Conservation (phyloP, 2,888 invertebrate species). For the Brachypalpus laphriformis region DNA sequence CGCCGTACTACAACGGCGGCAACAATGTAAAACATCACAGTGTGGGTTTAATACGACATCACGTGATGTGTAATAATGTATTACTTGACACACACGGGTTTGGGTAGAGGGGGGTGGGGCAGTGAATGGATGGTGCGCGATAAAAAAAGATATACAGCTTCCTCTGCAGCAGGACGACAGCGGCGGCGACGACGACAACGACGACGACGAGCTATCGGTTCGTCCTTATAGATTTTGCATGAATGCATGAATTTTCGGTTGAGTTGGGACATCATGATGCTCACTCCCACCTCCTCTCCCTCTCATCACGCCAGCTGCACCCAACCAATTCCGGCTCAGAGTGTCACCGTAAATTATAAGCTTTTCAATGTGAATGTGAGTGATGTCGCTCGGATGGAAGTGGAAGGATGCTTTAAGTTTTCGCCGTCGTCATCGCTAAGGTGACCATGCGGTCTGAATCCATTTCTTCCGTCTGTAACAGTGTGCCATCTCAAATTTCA, state of each 20-base stretch:
- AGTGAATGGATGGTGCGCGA: conserved; percentile 63
- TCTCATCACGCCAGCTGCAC: neutral
- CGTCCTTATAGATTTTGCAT: conserved; percentile 66
- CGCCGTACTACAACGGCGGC: conserved; percentile 61
- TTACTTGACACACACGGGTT: conserved; percentile 68
- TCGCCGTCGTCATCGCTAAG: conserved; percentile 22
- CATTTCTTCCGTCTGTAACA: neutral
- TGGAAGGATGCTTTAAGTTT: conserved; percentile 17
- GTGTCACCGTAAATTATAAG: conserved; percentile 65
- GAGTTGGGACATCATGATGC: conserved; percentile 29
- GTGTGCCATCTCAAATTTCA: neutral
- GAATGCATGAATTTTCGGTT: conserved; percentile 61
- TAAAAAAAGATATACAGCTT: conserved; percentile 68
- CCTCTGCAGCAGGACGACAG: conserved; percentile 14
- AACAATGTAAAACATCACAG: conserved; percentile 61
- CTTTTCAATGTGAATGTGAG: conserved; percentile 60
- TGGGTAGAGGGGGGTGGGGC: conserved; percentile 16
- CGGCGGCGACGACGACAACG: neutral
- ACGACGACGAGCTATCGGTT: conserved; percentile 51
- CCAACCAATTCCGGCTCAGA: conserved; percentile 30
- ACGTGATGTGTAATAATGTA: conserved; percentile 71
- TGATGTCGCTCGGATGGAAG: conserved; percentile 26
- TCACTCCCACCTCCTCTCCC: neutral
- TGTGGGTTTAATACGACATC: conserved; percentile 67
- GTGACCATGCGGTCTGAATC: conserved; percentile 45